These are phyloP conservation scores for Rhabdornis inornatus DNA, from an alignment of 2,113 vertebrate species.

Conservation along the genomic window DNA sequence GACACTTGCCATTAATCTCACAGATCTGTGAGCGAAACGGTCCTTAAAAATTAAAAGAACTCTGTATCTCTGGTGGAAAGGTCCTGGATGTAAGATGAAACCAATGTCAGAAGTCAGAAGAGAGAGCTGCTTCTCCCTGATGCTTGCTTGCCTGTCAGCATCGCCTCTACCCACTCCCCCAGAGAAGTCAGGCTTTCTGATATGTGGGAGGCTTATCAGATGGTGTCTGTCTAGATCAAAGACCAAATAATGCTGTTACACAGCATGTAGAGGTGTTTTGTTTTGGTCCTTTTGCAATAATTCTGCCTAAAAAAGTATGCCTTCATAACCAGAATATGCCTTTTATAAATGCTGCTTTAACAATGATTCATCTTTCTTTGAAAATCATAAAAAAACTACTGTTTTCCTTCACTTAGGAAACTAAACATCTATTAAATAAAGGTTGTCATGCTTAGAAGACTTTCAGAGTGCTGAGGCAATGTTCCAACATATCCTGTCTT, in stretches of 20 bases:
- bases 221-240: slow-evolving; percentile 26
- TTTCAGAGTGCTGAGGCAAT: background rate
- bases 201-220: background rate
- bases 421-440: background rate
- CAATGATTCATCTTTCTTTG: background rate
- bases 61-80: background rate
- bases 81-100: background rate
- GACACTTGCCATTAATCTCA: background rate
- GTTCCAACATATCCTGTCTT: background rate
- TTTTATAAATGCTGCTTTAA: background rate
- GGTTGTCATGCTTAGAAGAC: background rate
- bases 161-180: background rate
- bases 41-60: background rate
- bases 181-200: background rate
- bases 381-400: background rate
- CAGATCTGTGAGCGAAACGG: background rate
- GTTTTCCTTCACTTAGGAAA: background rate
- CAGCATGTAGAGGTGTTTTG: background rate
- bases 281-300: background rate
- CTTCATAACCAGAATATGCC: background rate
- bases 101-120: background rate
- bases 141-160: background rate
- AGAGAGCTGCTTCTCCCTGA: background rate
- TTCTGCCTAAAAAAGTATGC: background rate
- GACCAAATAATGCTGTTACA: background rate